Percentiles rank a stretch among this genome's conserved stretches.
phyloP scores from a whole-genome alignment of 2,888 invertebrate species.

The Tenthredo livida region DNA sequence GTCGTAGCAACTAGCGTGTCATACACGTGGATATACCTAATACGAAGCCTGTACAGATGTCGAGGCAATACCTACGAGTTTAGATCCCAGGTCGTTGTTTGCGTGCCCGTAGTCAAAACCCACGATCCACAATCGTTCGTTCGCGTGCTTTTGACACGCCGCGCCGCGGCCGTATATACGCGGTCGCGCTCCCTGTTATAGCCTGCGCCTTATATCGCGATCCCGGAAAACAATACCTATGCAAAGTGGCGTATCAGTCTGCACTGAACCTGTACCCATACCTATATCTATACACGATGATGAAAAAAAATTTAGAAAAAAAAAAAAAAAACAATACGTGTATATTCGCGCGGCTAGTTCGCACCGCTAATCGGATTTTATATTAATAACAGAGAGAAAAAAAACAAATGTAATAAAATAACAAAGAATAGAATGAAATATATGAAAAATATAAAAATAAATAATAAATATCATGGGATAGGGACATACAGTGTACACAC shows the following conservation, averaged over 20 bases:
- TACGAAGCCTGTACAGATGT: neutral
- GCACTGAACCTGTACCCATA: neutral
- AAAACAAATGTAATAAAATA: neutral
- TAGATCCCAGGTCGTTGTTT: conserved; percentile 8
- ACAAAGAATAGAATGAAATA: neutral
- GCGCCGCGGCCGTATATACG: neutral
- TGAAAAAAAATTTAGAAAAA: too few species aligned
- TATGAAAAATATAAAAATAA: neutral
- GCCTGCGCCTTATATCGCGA: neutral
- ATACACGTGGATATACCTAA: neutral
- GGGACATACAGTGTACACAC: too few species aligned
- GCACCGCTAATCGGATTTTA: conserved; percentile 32
- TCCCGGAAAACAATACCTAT: conserved; percentile 44
- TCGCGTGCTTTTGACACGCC: conserved; percentile 41
- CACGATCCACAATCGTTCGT: conserved; percentile 31
- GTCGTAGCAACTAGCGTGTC: neutral
- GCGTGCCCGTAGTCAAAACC: conserved; percentile 8
- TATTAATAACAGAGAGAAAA: conserved; percentile 14
- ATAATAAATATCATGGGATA: neutral
- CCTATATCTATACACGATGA: neutral
- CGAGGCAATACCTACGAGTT: neutral
- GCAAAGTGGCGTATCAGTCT: conserved; percentile 42
- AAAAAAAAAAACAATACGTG: neutral
- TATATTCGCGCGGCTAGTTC: neutral
- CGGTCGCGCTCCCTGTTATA: neutral